Conservation (phyloP, 2,113 vertebrate genomes). For the Bambusicola thoracicus region DNA sequence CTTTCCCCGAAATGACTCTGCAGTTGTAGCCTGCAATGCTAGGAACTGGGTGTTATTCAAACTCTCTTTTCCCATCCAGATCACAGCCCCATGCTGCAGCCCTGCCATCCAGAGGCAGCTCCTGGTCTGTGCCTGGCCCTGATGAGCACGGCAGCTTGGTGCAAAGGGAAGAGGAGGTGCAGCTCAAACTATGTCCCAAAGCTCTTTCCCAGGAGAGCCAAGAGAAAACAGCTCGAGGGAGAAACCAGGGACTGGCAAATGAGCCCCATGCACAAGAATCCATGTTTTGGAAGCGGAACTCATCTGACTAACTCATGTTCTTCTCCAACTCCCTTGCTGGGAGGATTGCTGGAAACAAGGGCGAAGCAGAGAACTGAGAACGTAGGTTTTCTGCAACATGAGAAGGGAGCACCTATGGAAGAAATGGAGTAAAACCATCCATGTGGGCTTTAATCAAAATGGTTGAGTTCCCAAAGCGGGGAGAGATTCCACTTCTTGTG, state of each 20-base stretch:
- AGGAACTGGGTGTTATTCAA: conserved; percentile 5
- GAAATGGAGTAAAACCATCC: neutral
- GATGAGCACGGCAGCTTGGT: fast-evolving
- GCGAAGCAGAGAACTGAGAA: conserved; percentile 13
- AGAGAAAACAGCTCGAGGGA: neutral
- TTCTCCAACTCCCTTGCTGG: neutral
- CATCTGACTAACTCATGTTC: neutral
- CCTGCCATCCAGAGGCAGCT: neutral
- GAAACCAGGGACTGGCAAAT: neutral
- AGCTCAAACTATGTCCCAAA: neutral
- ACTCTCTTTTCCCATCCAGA: neutral
- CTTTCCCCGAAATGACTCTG: conserved; percentile 24
- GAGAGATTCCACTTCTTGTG: neutral
- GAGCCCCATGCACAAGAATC: neutral
- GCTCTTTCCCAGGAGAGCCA: neutral
- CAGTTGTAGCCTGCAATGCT: neutral
- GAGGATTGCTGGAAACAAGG: neutral
- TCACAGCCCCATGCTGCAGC: neutral
- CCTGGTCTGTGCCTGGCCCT: neutral
- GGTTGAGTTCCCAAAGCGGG: neutral
- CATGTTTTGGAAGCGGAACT: neutral
- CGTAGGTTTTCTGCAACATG: neutral
- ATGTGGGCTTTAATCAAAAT: conserved; percentile 17
- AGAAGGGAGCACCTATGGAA: neutral
- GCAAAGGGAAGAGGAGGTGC: neutral